Evolutionary conservation across 2,888 invertebrate species (phyloP), one percentile per base, ranked within the genome.

Genomic region (Brachypterus glaber): DNA sequence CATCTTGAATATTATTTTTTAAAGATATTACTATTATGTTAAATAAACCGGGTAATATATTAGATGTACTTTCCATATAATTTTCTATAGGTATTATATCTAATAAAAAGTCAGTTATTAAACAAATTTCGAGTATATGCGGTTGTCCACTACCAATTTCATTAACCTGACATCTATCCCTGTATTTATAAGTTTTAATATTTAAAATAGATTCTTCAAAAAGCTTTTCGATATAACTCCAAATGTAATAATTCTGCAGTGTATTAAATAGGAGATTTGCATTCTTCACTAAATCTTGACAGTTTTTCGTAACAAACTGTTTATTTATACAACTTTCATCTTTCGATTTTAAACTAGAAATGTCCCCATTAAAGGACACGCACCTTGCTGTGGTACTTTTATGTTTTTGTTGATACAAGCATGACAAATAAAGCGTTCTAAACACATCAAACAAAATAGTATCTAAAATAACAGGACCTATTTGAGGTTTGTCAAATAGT

Each of bases 401-500:
- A 17, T 62, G 55, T 40, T 60, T 61, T 45, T 64, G 60, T 46
- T 64, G 59, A 48, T 72, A 68, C 29, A 70, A 63, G 49, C 69
- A 72, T 11, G 72, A 69, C 30, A 72, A 55, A 48, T 73, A 73
- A 52, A 75, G 62, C 9, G 74, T 66, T 25, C 81, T 73, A 61
- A 89, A 83, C 36, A 90, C 81, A 57, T 88, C 82, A 51, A 80
- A 77, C 17, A 88, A 70, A 42, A 87, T 79, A 52, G 76, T 76
- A 55, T 87, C 85, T 45, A 88, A 63, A 43, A 88, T 82, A 3
- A 77, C 74, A 26, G 79, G 76, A 4, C 89, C 88, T 39, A 92
- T 84, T 61, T 90, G 89, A 7, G 83, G 81, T 62, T 89, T 86
- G 60, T 92, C 91, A 41, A 92, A 69, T 31, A 92, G 67, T 30